phyloP scores from a whole-genome alignment of 2,888 invertebrate species.

The Drosophila colorata region DNA sequence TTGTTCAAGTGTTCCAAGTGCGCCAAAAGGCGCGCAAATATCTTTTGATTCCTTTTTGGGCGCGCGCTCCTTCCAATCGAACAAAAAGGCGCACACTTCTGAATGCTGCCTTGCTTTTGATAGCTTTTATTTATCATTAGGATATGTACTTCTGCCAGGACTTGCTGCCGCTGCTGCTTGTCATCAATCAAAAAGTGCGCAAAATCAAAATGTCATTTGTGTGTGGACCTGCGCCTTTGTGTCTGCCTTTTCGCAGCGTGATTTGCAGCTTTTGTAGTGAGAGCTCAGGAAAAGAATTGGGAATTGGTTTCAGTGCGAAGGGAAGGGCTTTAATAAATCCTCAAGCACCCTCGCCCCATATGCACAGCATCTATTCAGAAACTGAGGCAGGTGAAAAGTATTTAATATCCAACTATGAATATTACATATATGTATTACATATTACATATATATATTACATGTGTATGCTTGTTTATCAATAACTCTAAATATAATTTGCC shows the following conservation, averaged over 20 bases:
- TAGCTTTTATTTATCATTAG: slow-evolving; percentile 76
- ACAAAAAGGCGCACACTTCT: slow-evolving; percentile 72
- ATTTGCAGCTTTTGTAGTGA: slow-evolving; percentile 40
- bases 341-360: slow-evolving; percentile 10
- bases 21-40: slow-evolving; percentile 76
- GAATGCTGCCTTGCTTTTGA: slow-evolving; percentile 57
- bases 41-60: slow-evolving; percentile 68
- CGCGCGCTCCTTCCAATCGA: slow-evolving; percentile 39
- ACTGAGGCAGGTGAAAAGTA: slow-evolving; percentile 30
- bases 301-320: slow-evolving; percentile 27
- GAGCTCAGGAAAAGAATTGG: slow-evolving; percentile 42
- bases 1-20: slow-evolving; percentile 64
- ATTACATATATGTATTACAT: background rate
- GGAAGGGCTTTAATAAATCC: slow-evolving; percentile 22
- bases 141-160: slow-evolving; percentile 35
- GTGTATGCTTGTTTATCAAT: too few species aligned
- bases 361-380: background rate
- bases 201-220: slow-evolving; percentile 80
- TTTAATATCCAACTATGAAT: background rate
- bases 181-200: slow-evolving; percentile 82
- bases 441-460: too few species aligned
- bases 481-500: too few species aligned
- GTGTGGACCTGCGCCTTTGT: slow-evolving; percentile 23
- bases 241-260: slow-evolving; percentile 47
- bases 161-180: slow-evolving; percentile 49